Conservation (phyloP, 2,888 invertebrate species). For the Sphinx pinastri region DNA sequence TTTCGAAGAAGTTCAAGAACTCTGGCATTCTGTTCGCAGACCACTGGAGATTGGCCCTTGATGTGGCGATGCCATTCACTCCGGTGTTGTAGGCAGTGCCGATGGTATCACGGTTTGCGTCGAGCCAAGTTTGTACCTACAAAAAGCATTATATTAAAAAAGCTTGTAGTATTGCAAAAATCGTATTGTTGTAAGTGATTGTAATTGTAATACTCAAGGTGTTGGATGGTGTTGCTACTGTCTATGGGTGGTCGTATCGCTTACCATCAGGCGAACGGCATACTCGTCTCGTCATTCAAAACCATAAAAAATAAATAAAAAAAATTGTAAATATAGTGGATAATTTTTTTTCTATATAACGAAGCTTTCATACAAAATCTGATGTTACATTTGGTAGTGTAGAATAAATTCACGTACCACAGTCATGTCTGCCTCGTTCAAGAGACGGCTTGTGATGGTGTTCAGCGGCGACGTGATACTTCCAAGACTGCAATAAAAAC, state of each 20-base stretch:
- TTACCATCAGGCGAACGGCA: no score
- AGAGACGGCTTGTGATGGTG: slow-evolving; percentile 62
- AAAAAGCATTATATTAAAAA: slow-evolving; percentile 27
- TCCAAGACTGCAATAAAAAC: slow-evolving; percentile 31
- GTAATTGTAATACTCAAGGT: no score
- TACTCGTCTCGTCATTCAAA: no score
- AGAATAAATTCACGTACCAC: slow-evolving; percentile 48
- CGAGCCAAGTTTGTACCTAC: slow-evolving; percentile 65
- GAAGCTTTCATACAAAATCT: no score
- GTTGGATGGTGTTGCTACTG: no score
- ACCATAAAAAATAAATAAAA: no score
- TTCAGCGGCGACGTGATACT: slow-evolving; percentile 57
- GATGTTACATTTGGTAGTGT: no score
- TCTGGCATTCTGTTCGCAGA: slow-evolving; percentile 54
- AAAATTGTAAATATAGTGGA: no score
- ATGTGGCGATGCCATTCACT: slow-evolving; percentile 47
- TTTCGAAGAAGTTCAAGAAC: slow-evolving; percentile 59
- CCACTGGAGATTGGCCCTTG: slow-evolving; percentile 61
- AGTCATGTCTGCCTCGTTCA: slow-evolving; percentile 58
- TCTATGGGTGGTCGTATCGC: no score
- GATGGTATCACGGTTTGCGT: slow-evolving; percentile 47
- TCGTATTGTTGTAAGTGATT: no score
- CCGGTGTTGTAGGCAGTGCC: slow-evolving; percentile 57
- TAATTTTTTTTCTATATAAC: no score
- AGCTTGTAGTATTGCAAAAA: no score